Evolutionary conservation across 2,113 vertebrate genomes (phyloP), one percentile per base, ranked within the genome.

Genomic region (Callipepla squamata): DNA sequence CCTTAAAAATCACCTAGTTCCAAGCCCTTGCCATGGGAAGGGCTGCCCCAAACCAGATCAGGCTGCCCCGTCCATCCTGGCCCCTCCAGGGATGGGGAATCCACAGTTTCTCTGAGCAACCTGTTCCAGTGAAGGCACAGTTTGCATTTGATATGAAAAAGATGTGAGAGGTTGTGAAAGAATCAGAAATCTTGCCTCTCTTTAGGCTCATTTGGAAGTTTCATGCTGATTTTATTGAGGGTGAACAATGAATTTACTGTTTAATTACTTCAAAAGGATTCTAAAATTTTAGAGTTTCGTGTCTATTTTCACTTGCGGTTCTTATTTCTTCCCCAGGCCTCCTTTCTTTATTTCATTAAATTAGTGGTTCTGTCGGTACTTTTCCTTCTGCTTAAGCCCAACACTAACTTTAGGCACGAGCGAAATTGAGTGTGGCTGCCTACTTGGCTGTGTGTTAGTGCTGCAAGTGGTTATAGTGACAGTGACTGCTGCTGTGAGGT

Each of bases 391-490:
- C 30, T 70, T 74, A 13, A 36, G 26, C 19, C 17, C 13, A 34
- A 8, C 22, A 18, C 48, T 73, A n/a, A 73, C 48, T 87, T 77
- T 73, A 80, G n/a, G 16, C 11, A 30, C 13, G 42, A 21, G 18
- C 40, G 48, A 45, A 82, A 47, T 19, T 18, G 30, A 82, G 5
- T 6, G 30, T 53, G 23, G 30, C 58, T 85, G 67, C 63, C n/a
- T 14, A 4, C 19, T 9, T 62, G 59, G 42, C 40, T 92, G 38
- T 26, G 6, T 21, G n/a, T 26, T 28, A 26, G 17, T 0, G 0
- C 74, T 32, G 42, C 28, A 69, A 28, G 20, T 59, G 12, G 45
- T 48, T 42, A 34, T 58, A 62, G 53, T 13, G 22, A n/a, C 26
- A 36, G 50, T 9, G 21, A 9, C 55, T 67, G 42, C 45, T 69